Base-by-base conservation (phyloP, 2,888 invertebrate genomes). In the Pterobdella sp. region DNA sequence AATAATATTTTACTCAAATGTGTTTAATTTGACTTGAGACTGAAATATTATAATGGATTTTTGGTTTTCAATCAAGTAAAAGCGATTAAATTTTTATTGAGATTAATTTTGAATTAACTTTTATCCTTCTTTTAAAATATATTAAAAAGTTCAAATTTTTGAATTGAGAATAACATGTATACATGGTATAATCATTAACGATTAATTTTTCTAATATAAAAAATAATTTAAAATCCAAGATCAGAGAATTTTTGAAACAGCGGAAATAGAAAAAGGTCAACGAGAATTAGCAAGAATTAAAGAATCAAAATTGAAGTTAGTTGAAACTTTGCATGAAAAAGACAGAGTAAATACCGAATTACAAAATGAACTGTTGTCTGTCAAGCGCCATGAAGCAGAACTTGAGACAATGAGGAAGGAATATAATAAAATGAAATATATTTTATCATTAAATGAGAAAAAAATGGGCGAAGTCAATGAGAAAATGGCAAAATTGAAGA, bases 401-500 rank as follows among this genome's bases (percentile, higher is more conserved):
- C 14, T 69, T 22, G 60, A 56, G n/a, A 3, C 3, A 7, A 56
- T 56, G 60, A 56, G 60, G 60, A 7, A n/a, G 60, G 60, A 56
- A n/a, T 22, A 18, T 22, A 26, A 56, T 22, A 26, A 26, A 26
- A 56, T 56, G 60, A 56, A n/a, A n/a, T 3, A 56, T 3, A 31
- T 10, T 34, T 29, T 71, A 32, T 18, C 34, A 3, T 52, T n/a
- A 7, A 56, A 36, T 32, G 71, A 71, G 7, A 29, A 34, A 60
- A 36, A 35, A n/a, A 42, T 71, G 34, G 32, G 36, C 22, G 52
- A 35, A 52, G 14, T 35, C 14, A n/a, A 32, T n/a, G 31, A 31
- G 2, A 37, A 71, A n/a, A 22, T 71, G 60, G 36, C 22, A 22
- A 71, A 52, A 32, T 26, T 63, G 36, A 71, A 37, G 35, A 29